These are phyloP conservation scores for Mamestra configurata DNA, from an alignment of 1,140 invertebrate genomes.

Conservation along the genomic window DNA sequence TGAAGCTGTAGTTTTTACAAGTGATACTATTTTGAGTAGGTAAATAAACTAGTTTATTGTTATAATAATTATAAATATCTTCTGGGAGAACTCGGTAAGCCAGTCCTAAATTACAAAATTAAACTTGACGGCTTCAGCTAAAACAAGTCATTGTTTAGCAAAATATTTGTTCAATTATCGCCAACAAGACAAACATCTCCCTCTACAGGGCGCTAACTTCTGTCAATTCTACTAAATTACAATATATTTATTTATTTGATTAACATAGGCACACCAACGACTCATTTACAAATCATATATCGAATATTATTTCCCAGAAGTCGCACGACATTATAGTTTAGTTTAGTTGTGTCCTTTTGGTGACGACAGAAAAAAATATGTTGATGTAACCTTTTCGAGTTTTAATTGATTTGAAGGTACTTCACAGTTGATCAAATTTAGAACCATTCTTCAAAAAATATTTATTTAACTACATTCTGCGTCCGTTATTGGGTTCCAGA, in stretches of 20 bases:
- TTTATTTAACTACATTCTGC: too few species aligned
- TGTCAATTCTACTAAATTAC: conserved; percentile 36
- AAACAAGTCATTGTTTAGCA: conserved; percentile 22
- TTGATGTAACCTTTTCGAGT: neutral
- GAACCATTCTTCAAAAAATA: too few species aligned
- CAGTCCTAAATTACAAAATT: neutral
- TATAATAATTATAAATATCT: neutral
- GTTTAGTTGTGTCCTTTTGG: neutral
- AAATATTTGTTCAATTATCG: conserved; percentile 51
- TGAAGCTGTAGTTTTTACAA: neutral
- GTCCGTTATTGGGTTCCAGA: too few species aligned
- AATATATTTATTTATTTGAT: too few species aligned
- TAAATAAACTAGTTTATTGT: neutral
- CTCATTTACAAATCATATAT: too few species aligned
- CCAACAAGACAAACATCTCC: conserved; percentile 13
- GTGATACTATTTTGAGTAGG: too few species aligned
- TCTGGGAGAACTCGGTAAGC: neutral
- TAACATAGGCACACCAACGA: too few species aligned
- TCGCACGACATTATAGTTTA: conserved; percentile 10
- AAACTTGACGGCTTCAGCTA: neutral
- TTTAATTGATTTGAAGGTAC: too few species aligned
- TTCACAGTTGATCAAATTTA: too few species aligned
- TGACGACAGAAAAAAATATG: neutral
- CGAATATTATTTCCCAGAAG: conserved; percentile 25
- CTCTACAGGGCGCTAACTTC: conserved; percentile 17